A percentile compares a stretch with the other conserved stretches of the same genome.
Conservation (phyloP, 2,113 vertebrate species). For the Aptenodytes forsteri region DNA sequence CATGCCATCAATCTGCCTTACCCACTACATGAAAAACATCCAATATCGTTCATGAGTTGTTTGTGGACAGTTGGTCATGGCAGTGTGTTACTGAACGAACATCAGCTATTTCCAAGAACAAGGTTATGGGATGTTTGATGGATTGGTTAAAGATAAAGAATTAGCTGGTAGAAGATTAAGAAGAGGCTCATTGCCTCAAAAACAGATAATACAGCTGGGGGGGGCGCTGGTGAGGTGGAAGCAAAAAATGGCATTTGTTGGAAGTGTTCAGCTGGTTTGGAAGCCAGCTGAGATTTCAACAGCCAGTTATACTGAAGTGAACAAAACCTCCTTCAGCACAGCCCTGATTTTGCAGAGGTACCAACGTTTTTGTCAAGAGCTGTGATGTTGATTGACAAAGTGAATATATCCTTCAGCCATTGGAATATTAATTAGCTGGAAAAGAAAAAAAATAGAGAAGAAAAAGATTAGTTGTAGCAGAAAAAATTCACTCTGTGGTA, state of each 20-base stretch:
- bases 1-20: background rate
- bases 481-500: background rate
- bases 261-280: background rate
- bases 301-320: background rate
- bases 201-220: background rate
- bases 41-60: background rate
- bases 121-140: background rate
- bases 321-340: background rate
- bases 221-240: background rate
- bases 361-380: background rate
- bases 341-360: background rate
- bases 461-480: background rate
- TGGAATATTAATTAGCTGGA: background rate
- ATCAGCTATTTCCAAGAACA: background rate
- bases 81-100: background rate
- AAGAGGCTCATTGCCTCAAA: background rate
- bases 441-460: no score
- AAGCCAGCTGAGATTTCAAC: background rate
- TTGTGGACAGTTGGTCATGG: background rate
- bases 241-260: background rate
- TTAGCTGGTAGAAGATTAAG: background rate
- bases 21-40: background rate
- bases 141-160: background rate
- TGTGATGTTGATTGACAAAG: background rate
- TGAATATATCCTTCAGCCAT: background rate